Conservation (phyloP, 2,888 invertebrate species). For the Callyntrura sp. region DNA sequence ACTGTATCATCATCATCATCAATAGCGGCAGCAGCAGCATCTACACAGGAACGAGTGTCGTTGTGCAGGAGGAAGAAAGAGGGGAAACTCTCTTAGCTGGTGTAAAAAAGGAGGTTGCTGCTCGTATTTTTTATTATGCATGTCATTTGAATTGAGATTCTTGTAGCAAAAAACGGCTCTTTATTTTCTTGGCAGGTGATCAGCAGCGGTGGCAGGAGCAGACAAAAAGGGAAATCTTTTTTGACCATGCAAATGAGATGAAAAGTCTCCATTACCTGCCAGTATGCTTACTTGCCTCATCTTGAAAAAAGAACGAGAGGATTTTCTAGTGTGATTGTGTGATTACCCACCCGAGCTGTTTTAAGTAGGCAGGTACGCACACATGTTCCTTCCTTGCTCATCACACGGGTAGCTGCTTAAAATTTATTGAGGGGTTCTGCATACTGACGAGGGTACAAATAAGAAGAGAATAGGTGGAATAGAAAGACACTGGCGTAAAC, state of each 20-base stretch:
- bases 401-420: not conserved
- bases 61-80: not conserved
- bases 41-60: not conserved
- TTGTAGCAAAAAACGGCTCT: conserved; percentile 61
- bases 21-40: not conserved
- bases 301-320: conserved; percentile 9
- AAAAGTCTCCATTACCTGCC: conserved; percentile 76
- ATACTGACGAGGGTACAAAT: too few relatives aligned
- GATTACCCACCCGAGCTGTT: conserved; percentile 39
- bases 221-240: conserved; percentile 50
- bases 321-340: conserved; percentile 62
- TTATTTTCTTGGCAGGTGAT: conserved; percentile 78
- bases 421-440: not conserved
- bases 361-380: conserved; percentile 37
- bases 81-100: not conserved
- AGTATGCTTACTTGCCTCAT: not conserved
- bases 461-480: too few relatives aligned
- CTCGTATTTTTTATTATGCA: conserved; percentile 42
- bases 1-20: conserved; percentile 72
- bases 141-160: conserved; percentile 71
- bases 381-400: not conserved
- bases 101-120: conserved; percentile 1
- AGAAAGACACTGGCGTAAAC: too few relatives aligned
- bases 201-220: conserved; percentile 34
- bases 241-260: conserved; percentile 80